These are phyloP conservation scores for Brachionus rotundiformis DNA, from an alignment of 1,140 invertebrate genomes.

Conservation along the genomic window DNA sequence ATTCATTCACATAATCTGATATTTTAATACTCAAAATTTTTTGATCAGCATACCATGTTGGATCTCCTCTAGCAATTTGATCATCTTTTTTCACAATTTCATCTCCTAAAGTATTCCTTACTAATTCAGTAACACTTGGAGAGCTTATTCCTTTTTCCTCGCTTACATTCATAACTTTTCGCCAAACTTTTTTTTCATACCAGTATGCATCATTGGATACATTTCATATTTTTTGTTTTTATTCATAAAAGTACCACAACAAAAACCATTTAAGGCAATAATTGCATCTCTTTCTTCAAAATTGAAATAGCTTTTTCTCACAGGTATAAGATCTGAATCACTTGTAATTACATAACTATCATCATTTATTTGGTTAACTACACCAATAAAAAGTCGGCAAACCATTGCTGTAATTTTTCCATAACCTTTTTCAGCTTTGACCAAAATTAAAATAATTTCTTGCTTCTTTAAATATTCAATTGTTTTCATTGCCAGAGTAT, in stretches of 20 bases:
- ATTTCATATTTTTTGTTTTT: background rate
- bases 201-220: constrained; percentile 7
- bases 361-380: background rate
- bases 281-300: background rate
- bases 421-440: background rate
- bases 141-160: background rate
- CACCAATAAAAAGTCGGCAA: background rate
- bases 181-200: constrained; percentile 35
- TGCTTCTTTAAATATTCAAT: background rate
- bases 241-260: background rate
- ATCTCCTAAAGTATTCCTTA: background rate
- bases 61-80: background rate
- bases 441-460: background rate
- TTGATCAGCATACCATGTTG: constrained; percentile 4
- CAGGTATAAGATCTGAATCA: background rate
- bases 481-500: background rate
- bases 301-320: background rate
- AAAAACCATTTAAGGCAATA: background rate
- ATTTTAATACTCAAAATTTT: background rate
- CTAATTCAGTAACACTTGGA: background rate
- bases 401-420: background rate
- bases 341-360: background rate
- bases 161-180: background rate
- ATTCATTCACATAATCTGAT: background rate
- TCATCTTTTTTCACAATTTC: background rate